phyloP scores from a whole-genome alignment of 2,113 vertebrate genomes.

The Myanophis thanlyinensis region DNA sequence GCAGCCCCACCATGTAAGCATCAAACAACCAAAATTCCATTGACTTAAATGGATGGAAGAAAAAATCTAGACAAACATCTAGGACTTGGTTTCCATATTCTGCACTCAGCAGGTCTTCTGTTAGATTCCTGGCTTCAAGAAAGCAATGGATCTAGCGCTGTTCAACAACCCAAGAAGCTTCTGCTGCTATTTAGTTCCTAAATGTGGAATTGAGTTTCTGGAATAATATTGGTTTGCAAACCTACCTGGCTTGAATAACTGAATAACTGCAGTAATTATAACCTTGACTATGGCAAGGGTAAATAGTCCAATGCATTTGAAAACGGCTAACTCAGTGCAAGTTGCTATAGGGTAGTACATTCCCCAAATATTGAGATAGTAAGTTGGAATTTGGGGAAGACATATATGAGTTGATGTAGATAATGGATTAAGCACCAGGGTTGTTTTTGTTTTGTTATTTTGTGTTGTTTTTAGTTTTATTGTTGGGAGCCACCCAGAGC shows the following conservation, averaged over 20 bases:
- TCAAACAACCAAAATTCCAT: background rate
- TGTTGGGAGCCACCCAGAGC: background rate
- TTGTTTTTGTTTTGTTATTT: background rate
- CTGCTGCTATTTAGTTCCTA: background rate
- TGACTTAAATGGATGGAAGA: background rate
- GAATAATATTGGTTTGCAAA: background rate
- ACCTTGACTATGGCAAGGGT: background rate
- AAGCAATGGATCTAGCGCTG: background rate
- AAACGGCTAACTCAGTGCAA: background rate
- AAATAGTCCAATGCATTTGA: background rate
- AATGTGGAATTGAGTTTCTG: background rate
- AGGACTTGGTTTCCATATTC: background rate
- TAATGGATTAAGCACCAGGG: background rate
- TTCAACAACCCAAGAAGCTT: background rate
- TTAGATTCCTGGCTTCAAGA: background rate
- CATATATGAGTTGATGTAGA: background rate
- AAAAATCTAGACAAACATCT: background rate
- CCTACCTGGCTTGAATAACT: background rate
- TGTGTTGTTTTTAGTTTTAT: background rate
- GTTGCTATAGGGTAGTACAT: background rate
- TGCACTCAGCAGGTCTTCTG: background rate
- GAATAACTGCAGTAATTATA: background rate
- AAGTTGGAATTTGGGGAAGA: background rate
- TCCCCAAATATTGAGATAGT: background rate
- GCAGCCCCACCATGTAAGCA: background rate